These are phyloP conservation scores for Prosapia bicincta DNA, from an alignment of 2,888 invertebrate species.

Conservation along the genomic window DNA sequence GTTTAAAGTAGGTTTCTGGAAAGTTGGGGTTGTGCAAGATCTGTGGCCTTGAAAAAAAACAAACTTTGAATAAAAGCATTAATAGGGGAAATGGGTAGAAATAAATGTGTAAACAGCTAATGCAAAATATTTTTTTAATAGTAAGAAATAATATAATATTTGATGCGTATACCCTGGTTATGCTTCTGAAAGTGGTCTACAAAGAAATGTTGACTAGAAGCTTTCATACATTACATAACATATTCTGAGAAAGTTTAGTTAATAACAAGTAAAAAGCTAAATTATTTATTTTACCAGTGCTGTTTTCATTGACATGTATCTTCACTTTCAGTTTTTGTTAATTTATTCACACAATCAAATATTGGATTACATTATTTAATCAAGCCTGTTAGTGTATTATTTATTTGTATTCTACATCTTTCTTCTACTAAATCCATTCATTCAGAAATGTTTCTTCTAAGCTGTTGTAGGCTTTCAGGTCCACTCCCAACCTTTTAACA, in stretches of 20 bases:
- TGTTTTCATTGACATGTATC: neutral
- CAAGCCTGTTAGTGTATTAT: neutral
- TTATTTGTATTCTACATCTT: neutral
- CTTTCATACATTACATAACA: neutral
- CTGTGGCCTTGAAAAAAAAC: too few relatives aligned
- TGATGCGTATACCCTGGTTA: conserved; percentile 2
- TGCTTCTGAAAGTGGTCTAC: neutral
- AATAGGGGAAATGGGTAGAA: too few relatives aligned
- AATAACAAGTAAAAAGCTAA: neutral
- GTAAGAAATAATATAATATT: neutral
- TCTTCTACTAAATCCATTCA: conserved; percentile 39
- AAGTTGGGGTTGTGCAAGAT: too few relatives aligned
- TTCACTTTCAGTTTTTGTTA: neutral
- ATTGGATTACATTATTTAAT: neutral
- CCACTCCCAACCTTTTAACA: conserved; percentile 52
- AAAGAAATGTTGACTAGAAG: neutral
- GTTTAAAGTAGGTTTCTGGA: too few relatives aligned
- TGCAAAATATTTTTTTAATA: neutral
- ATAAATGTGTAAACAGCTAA: too few relatives aligned
- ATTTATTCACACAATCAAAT: neutral
- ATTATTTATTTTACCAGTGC: neutral
- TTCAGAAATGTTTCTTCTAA: conserved; percentile 63
- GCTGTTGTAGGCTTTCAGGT: conserved; percentile 56
- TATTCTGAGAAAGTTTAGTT: neutral
- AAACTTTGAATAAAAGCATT: too few relatives aligned